Evolutionary conservation across 1,140 invertebrate species (phyloP).

Genomic region (Pinna nobilis): DNA sequence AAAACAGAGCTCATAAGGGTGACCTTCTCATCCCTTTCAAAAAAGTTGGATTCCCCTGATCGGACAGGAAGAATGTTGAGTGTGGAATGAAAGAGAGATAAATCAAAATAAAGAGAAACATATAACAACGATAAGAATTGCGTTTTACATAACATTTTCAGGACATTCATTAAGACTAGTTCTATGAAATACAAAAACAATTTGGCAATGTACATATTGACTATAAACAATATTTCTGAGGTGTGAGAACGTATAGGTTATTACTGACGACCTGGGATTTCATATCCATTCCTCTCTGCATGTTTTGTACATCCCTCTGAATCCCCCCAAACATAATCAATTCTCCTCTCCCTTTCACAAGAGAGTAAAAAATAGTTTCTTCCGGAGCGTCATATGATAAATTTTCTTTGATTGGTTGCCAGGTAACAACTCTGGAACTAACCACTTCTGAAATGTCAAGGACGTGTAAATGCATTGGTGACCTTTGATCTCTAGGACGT

Average conservation of each 20-base stretch:
- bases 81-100: too few species aligned
- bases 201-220: too few species aligned
- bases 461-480: slow-evolving; percentile 87
- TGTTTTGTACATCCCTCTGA: slow-evolving; percentile 59
- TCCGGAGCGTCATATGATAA: slow-evolving; percentile 79
- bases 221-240: slow-evolving; percentile 28
- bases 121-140: too few species aligned
- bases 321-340: slow-evolving; percentile 96
- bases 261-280: slow-evolving; percentile 61
- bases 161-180: too few species aligned
- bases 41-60: too few species aligned
- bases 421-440: slow-evolving; percentile 79
- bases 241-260: slow-evolving; percentile 50
- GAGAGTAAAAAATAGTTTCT: slow-evolving; percentile 91
- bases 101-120: too few species aligned
- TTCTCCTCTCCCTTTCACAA: slow-evolving; percentile 92
- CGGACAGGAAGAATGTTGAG: too few species aligned
- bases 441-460: slow-evolving; percentile 87
- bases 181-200: too few species aligned
- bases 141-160: too few species aligned
- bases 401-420: slow-evolving; percentile 81
- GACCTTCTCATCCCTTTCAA: too few species aligned
- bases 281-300: slow-evolving; percentile 60
- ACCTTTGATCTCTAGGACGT: slow-evolving; percentile 16
- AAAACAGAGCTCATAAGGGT: too few species aligned